Percentiles rank a stretch among this genome's conserved stretches.
phyloP scores from a whole-genome alignment of 1,140 invertebrate species.

The Meloidogyne hapla region DNA sequence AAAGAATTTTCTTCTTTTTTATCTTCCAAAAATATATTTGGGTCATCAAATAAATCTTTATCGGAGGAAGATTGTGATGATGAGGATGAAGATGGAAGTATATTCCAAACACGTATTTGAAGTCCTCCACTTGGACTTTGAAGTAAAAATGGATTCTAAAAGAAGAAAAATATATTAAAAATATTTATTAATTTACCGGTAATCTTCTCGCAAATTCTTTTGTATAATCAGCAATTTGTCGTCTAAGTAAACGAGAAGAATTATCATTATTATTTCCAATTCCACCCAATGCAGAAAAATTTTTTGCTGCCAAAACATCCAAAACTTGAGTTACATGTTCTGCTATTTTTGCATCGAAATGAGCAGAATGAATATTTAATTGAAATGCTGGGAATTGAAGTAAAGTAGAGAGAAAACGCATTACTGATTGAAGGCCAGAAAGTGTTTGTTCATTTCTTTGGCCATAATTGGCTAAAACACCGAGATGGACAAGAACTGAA shows the following conservation, averaged over 20 bases:
- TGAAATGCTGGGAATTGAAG: slow-evolving; percentile 48
- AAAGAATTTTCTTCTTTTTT: slow-evolving; percentile 9
- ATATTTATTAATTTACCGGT: slow-evolving; percentile 23
- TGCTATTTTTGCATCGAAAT: slow-evolving; percentile 54
- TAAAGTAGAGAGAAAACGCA: slow-evolving; percentile 45
- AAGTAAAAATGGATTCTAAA: slow-evolving; percentile 37
- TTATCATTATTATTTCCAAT: slow-evolving; percentile 42
- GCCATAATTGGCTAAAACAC: slow-evolving; percentile 51
- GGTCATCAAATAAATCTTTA: neutral
- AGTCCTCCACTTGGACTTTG: slow-evolving; percentile 39
- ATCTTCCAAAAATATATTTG: slow-evolving; percentile 13
- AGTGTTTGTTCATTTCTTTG: slow-evolving; percentile 47
- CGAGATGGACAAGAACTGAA: slow-evolving; percentile 51
- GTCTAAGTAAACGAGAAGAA: slow-evolving; percentile 14
- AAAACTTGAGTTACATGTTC: slow-evolving; percentile 52
- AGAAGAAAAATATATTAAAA: neutral
- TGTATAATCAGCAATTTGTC: slow-evolving; percentile 27
- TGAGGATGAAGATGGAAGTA: neutral
- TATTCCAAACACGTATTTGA: slow-evolving; percentile 43
- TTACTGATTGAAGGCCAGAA: slow-evolving; percentile 48
- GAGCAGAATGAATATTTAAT: slow-evolving; percentile 27
- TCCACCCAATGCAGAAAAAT: slow-evolving; percentile 34
- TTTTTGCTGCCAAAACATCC: slow-evolving; percentile 37
- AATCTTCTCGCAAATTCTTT: slow-evolving; percentile 40
- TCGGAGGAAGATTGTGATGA: neutral